Evolutionary conservation across 2,113 vertebrate species (phyloP).

Genomic region (Microcebus tavaratra): DNA sequence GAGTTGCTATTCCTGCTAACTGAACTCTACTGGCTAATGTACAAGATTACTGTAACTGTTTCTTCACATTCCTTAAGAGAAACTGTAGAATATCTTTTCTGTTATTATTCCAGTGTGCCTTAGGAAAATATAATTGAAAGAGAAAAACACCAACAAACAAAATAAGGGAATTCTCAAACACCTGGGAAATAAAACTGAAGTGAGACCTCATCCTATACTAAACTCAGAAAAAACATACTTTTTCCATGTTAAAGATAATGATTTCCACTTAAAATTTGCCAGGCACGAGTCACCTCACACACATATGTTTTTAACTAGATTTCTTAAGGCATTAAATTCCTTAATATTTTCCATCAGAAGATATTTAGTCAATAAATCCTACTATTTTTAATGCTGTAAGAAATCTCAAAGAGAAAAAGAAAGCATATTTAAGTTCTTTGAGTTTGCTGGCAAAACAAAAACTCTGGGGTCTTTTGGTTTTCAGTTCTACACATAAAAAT

Average conservation of each 20-base stretch:
- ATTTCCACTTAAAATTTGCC: not conserved
- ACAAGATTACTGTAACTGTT: not conserved
- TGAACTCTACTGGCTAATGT: not conserved
- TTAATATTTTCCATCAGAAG: conserved; percentile 1
- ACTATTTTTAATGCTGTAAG: conserved; percentile 1
- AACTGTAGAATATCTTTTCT: conserved; percentile 13
- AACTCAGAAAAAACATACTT: not conserved
- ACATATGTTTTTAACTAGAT: not conserved
- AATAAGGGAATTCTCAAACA: conserved; percentile 6
- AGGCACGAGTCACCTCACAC: not conserved
- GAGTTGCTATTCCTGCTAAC: not conserved
- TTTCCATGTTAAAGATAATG: conserved; percentile 31
- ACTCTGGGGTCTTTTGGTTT: not conserved
- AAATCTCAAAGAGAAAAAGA: conserved; percentile 19
- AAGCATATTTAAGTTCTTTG: not conserved
- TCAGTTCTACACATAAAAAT: not conserved
- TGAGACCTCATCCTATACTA: not conserved
- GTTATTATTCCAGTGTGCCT: not conserved
- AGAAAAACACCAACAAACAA: not conserved
- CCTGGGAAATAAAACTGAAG: not conserved
- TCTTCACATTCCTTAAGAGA: not conserved
- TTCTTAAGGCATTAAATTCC: conserved; percentile 28
- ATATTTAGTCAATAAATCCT: conserved; percentile 6
- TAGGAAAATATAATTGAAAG: not conserved
- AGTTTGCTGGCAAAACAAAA: conserved; percentile 25